phyloP scores from a whole-genome alignment of 1,140 invertebrate genomes.

The Zaprionus nigranus region DNA sequence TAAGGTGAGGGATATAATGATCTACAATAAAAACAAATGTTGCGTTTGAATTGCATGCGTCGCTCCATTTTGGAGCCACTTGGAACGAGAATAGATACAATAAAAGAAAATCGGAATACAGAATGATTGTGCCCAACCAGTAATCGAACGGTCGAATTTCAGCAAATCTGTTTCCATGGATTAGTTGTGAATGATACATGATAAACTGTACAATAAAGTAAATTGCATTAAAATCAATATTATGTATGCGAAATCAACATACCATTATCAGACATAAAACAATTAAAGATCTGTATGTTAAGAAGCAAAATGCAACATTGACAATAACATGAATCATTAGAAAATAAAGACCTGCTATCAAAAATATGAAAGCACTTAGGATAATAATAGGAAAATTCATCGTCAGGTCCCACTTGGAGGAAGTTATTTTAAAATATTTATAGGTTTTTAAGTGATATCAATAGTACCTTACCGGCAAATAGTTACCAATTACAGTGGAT shows the following conservation, averaged over 20 bases:
- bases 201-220: slow-evolving; percentile 43
- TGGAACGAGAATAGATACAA: slow-evolving; percentile 60
- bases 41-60: slow-evolving; percentile 24
- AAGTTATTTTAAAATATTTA: not conserved
- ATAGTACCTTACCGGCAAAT: slow-evolving; percentile 42
- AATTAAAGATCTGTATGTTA: slow-evolving; percentile 32
- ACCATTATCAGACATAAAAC: slow-evolving; percentile 37
- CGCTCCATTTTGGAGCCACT: slow-evolving; percentile 51
- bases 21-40: no score
- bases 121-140: slow-evolving; percentile 47
- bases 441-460: not conserved
- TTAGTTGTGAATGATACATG: slow-evolving; percentile 69
- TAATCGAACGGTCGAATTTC: slow-evolving; percentile 59
- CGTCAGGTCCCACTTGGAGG: slow-evolving; percentile 51
- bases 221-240: not conserved
- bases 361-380: slow-evolving; percentile 32
- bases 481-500: slow-evolving; percentile 38
- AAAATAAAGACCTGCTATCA: slow-evolving; percentile 58
- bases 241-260: not conserved
- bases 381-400: slow-evolving; percentile 58
- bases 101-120: slow-evolving; percentile 59
- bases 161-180: slow-evolving; percentile 59
- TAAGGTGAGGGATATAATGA: no score
- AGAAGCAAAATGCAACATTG: slow-evolving; percentile 43
- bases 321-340: slow-evolving; percentile 54